Evolutionary conservation across 2,113 vertebrate genomes (phyloP), one percentile per base, ranked within the genome.

Genomic region (Chaetodon trifascialis): DNA sequence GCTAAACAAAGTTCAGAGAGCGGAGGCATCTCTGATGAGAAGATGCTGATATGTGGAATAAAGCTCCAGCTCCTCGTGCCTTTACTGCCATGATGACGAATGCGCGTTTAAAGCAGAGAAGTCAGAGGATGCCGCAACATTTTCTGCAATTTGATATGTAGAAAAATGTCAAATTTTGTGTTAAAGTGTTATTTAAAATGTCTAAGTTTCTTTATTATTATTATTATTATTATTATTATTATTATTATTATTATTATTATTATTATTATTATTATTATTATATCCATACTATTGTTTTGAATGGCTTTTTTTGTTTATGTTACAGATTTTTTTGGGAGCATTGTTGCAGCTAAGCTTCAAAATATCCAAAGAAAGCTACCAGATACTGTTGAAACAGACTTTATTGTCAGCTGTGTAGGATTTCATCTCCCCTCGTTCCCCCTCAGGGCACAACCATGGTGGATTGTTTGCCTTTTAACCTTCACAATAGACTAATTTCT

Each of bases 401-500:
- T 86, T 59, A 63, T 46, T 75, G 25, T 78, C 66, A 85, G 79
- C 55, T 85, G 79, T 86, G 84, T 17, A 86, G 82, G 79, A 89
- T 86, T 88, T 78, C 83, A 84, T 91, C 86, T 88, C 51, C 82
- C 21, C 79, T 83, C 10, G n/a, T 72, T 38, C n/a, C 52, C 59
- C 92, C 84, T 82, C 85, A 38, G 89, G 92, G 76, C 82, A 68
- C 55, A 82, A 78, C 82, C 84, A 86, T 82, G 81, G 76, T 66
- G 62, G 80, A 84, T 80, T 82, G 72, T 88, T 88, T 89, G 85
- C 87, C 89, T 86, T 91, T 90, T 89, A 89, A 91, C 89, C 90
- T 82, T 86, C 69, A 76, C 76, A 64, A 74, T 23, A 84, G 55
- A 80, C 83, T 86, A 73, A 83, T 90, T 88, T 74, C 82, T 73